Conservation (phyloP, 1,140 invertebrate species). For the Ptiloglossa arizonensis region DNA sequence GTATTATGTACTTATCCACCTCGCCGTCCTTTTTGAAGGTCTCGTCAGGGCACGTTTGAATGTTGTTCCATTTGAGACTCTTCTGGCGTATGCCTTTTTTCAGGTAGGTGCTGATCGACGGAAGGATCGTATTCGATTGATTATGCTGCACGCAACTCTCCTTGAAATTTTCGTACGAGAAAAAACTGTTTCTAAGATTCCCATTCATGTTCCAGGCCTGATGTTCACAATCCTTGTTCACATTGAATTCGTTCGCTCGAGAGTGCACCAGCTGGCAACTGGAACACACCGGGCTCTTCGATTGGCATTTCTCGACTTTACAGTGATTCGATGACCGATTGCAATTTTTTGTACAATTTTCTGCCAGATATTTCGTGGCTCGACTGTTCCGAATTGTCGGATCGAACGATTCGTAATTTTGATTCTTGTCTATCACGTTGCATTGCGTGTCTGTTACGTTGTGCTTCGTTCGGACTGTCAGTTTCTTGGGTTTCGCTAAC, state of each 20-base stretch:
- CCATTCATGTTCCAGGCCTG: neutral
- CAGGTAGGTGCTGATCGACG: neutral
- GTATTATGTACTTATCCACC: neutral
- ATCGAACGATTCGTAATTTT: neutral
- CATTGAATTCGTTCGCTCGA: neutral
- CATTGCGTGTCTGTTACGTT: neutral
- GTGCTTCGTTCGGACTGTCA: neutral
- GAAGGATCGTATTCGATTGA: neutral
- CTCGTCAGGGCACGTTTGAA: neutral
- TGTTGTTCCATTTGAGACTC: neutral
- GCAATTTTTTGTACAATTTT: neutral
- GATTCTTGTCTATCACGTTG: too few relatives aligned
- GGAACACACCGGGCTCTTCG: too few relatives aligned
- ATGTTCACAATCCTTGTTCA: neutral
- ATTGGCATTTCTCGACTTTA: neutral
- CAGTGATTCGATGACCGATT: neutral
- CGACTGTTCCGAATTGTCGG: neutral
- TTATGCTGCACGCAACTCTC: neutral
- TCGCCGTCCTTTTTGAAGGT: too few relatives aligned
- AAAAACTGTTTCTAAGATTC: neutral
- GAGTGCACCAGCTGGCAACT: neutral
- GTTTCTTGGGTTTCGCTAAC: neutral
- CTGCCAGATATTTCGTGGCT: neutral
- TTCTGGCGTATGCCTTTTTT: neutral
- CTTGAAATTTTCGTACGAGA: neutral